These are phyloP conservation scores for Limenitis arthemis DNA, from an alignment of 2,888 invertebrate genomes.

Conservation along the genomic window DNA sequence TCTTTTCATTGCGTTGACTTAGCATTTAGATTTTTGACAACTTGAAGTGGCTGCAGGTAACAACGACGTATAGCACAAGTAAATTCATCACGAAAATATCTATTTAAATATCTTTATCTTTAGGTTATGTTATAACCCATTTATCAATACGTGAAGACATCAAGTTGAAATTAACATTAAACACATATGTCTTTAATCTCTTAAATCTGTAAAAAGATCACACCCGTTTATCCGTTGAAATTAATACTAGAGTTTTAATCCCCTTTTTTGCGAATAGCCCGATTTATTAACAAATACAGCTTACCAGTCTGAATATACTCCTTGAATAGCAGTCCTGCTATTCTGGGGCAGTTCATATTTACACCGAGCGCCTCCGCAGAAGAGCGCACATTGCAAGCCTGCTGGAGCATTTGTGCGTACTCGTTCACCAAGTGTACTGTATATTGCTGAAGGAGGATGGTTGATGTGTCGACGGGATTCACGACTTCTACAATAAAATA, in stretches of 20 bases:
- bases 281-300: not conserved
- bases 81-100: no score
- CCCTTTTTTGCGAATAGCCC: not conserved
- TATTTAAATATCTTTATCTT: no score
- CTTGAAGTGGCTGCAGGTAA: no score
- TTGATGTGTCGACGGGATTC: constrained; percentile 57
- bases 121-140: no score
- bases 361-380: constrained; percentile 88
- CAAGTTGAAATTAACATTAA: no score
- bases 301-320: constrained; percentile 89
- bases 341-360: constrained; percentile 82
- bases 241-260: not conserved
- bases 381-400: constrained; percentile 83
- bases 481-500: constrained; percentile 38
- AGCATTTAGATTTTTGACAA: no score
- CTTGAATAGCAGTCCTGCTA: constrained; percentile 78
- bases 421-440: constrained; percentile 61
- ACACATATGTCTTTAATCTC: no score
- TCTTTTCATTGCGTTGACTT: no score
- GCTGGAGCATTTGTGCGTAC: constrained; percentile 77
- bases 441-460: constrained; percentile 54
- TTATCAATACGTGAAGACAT: no score
- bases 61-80: no score
- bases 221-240: not conserved
- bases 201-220: no score